Conservation (phyloP, 2,113 vertebrate genomes). For the Zosterops lateralis region DNA sequence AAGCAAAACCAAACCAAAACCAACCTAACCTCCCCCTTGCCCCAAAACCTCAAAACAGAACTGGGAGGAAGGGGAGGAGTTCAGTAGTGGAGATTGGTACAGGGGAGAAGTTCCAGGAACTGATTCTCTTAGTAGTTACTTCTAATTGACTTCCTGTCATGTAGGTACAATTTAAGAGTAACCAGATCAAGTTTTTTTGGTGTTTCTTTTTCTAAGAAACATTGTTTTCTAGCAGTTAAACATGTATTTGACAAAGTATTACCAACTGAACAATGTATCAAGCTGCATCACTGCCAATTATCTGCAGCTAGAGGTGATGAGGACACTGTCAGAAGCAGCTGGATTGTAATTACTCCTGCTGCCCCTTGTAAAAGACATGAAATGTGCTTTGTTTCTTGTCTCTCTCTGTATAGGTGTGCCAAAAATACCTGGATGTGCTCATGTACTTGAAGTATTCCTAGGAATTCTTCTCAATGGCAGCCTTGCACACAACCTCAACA, state of each 20-base stretch:
- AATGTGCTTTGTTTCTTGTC: neutral
- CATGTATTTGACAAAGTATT: neutral
- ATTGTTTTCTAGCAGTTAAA: neutral
- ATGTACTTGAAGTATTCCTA: neutral
- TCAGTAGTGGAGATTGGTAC: neutral
- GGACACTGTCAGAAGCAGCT: neutral
- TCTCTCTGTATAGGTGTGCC: neutral
- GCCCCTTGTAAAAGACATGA: neutral
- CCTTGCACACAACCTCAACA: neutral
- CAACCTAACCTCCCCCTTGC: neutral
- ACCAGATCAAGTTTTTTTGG: neutral
- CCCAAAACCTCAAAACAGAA: neutral
- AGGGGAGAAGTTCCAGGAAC: neutral
- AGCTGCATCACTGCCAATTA: neutral
- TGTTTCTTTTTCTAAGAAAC: neutral
- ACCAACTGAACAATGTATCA: neutral
- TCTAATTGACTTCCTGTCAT: neutral
- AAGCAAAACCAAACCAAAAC: neutral
- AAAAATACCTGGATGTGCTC: neutral
- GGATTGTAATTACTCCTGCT: neutral
- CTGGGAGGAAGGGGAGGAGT: neutral
- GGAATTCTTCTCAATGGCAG: neutral
- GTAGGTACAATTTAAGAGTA: neutral
- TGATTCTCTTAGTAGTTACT: neutral
- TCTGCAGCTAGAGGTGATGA: neutral